A percentile compares a stretch with the other conserved stretches of the same genome.
Evolutionary conservation across 2,888 invertebrate species (phyloP).

Genomic region (Volucella inflata): DNA sequence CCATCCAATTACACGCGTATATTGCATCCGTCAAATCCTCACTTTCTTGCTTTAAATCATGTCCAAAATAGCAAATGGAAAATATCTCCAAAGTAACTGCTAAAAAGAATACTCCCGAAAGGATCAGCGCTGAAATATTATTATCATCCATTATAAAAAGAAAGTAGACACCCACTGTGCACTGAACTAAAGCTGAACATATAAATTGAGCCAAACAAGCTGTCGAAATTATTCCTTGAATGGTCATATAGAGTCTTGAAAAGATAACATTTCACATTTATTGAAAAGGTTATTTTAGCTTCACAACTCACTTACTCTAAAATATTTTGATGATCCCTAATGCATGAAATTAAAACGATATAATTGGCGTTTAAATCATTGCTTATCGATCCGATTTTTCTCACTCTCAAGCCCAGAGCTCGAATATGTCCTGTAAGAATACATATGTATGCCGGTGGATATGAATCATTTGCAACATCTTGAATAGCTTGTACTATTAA

Average conservation of each 20-base stretch:
- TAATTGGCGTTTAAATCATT: conserved; percentile 67
- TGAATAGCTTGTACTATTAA: conserved; percentile 80
- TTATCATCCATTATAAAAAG: conserved; percentile 81
- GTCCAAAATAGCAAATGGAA: conserved; percentile 85
- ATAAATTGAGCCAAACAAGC: conserved; percentile 85
- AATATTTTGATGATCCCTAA: conserved; percentile 79
- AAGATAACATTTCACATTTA: conserved; percentile 1
- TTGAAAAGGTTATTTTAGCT: neutral
- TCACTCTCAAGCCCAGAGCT: conserved; percentile 79
- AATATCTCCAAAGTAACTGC: conserved; percentile 85
- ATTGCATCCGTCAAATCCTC: conserved; percentile 84
- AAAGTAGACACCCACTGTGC: conserved; percentile 84
- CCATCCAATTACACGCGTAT: conserved; percentile 85
- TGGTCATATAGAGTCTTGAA: conserved; percentile 83
- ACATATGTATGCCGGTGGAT: conserved; percentile 80
- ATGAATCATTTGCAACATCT: conserved; percentile 81
- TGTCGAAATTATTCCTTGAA: conserved; percentile 84
- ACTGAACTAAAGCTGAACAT: conserved; percentile 83
- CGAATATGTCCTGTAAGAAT: conserved; percentile 80
- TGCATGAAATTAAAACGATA: conserved; percentile 77
- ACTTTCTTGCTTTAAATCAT: conserved; percentile 85
- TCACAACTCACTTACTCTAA: conserved; percentile 73
- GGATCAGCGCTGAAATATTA: conserved; percentile 78
- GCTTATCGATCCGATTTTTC: conserved; percentile 76
- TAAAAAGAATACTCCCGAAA: conserved; percentile 82